Evolutionary conservation across 2,888 invertebrate genomes (phyloP), one percentile per base, ranked within the genome.

Genomic region (Peribatodes rhomboidaria): DNA sequence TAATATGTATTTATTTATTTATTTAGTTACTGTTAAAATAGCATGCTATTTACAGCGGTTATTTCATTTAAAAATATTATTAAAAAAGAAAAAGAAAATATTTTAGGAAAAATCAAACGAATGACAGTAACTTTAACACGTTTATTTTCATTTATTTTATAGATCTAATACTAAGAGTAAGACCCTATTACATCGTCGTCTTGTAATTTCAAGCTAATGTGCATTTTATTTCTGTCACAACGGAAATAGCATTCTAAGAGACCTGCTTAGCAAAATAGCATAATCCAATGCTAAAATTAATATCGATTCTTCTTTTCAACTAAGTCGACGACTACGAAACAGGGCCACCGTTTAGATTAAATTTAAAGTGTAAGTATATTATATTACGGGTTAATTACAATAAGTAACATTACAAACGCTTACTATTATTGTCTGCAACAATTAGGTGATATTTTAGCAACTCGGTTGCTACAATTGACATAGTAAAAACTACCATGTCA

Each of bases 391-490:
- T 63, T 69, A 63, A 74, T 76, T 73, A 77, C 71, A 75, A 73
- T 67, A 42, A 10, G 42, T 55, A 72, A 74, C 72, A 75, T 73
- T 73, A 77, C 69, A 70, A 67, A 65, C 61, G 49, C 69, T 72
- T 72, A 73, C 67, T 80, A 81, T 81, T 83, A 82, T 82, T 82
- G 82, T 82, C 82, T 79, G 81, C 71, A 77, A 79, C 75, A 75
- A 74, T 72, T 69, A 67, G 64, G 64, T 64, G 68, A 68, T 68
- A 44, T 67, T 74, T 59, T 65, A 63, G 71, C 71, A 72, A 65
- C 67, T 72, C 62, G 62, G 59, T 65, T 60, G 60, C 65, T 42
- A 42, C 27, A 47, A 18, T 16, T 27, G 54, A 54, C 54, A 33
- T 31, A 14, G 16, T 39, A 37, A 44, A 27, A 44, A 27, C 11